Evolutionary conservation across 2,113 vertebrate genomes (phyloP).

Genomic region (Synodontis membranacea): DNA sequence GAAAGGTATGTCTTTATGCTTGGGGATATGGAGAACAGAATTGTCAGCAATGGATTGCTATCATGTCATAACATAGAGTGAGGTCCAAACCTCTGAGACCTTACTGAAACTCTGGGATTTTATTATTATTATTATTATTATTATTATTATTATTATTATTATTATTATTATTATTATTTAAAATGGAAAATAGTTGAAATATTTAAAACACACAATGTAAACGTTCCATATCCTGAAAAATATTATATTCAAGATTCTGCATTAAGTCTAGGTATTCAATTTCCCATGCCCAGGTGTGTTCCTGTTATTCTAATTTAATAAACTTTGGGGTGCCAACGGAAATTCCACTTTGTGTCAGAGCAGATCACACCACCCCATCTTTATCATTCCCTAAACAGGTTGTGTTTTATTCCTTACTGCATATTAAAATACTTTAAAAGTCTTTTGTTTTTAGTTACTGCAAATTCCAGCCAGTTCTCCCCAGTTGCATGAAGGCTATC

Average conservation of each 20-base stretch:
- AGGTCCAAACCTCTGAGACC: not conserved
- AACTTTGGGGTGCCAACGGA: not conserved
- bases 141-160: not conserved
- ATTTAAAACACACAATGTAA: not conserved
- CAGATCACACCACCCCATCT: not conserved
- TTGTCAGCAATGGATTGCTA: too few species aligned
- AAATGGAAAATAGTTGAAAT: not conserved
- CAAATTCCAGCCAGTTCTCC: not conserved
- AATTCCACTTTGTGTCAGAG: not conserved
- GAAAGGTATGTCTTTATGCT: constrained; percentile 16
- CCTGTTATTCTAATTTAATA: not conserved
- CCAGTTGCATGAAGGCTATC: not conserved
- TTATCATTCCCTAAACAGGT: not conserved
- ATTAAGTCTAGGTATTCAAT: too few species aligned
- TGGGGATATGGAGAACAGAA: not conserved
- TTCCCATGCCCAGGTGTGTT: too few species aligned
- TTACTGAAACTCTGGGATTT: not conserved
- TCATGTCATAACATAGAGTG: not conserved
- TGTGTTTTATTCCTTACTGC: not conserved
- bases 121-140: not conserved
- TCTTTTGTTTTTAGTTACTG: not conserved
- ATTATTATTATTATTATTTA: not conserved
- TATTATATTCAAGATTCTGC: not conserved
- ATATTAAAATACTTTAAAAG: not conserved
- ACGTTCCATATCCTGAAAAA: not conserved